Evolutionary conservation across 2,797 vertebrate species (phyloP), one percentile per base, ranked within the genome.

Genomic region (Protosalanx chinensis): DNA sequence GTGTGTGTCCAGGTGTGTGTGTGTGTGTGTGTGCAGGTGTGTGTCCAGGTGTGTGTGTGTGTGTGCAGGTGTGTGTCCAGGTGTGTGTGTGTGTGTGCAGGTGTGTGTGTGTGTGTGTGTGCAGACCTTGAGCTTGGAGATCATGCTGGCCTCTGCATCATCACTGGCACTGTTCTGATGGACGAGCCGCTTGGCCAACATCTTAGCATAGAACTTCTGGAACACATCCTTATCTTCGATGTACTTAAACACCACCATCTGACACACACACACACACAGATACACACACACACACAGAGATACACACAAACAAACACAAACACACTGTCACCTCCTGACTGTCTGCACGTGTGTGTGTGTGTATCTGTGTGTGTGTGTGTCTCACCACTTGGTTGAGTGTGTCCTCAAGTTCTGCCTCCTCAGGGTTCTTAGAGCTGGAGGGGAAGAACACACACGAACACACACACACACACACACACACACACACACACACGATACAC

Each of bases 211-310:
- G 80, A 99, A 99, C 91, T 98, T 99, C 86, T 99, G 98, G 90
- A 99, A 99, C 32, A 99, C 97, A 3, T 99, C 98, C 85, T 99
- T 99, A 87, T 99, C 98, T 85, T 99, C 98, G 30, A 99, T 99
- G 86, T 99, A 99, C 75, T 99, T 99, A 90, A 99, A 99, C 73
- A 99, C 98, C 13, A 99, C 98, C 98, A 99, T 99, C 97, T 99
- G 81, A 51, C 80, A 29, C 61, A 1, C 13, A 12, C 27, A 46
- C 5, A 46, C 5, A 12, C 5, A 46, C 5, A 46, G 1, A 46
- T 1, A 5, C 41, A 46, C 12, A 12, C 5, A 12, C 5, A 46
- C 41, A 46, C 5, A 5, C 41, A n/a, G n/a, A n/a, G n/a, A n/a
- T n/a, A 12, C 41, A 46, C 41, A 46, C 5, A 46, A 1, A 51